Conservation (phyloP, 2,888 invertebrate genomes). For the Machimus rusticus region DNA sequence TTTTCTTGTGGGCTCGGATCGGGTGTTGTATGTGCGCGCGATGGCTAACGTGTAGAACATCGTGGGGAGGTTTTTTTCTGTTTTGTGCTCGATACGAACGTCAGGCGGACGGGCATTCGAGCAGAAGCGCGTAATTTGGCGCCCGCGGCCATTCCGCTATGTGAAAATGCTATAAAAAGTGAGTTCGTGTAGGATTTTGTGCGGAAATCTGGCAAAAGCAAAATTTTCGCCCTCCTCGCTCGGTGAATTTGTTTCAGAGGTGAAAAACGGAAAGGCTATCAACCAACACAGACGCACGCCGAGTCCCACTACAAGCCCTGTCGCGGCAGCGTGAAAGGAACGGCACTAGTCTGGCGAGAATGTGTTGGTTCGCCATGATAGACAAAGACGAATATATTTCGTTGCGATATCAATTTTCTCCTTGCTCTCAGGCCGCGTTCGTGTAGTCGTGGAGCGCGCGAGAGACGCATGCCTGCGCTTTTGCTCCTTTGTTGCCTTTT, state of each 20-base stretch:
- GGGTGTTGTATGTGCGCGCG: conserved; percentile 28
- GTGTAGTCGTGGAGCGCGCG: background rate
- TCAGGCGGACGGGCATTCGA: background rate
- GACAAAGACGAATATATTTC: background rate
- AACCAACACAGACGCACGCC: background rate
- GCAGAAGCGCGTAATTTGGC: background rate
- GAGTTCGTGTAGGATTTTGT: background rate
- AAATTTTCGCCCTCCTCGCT: conserved; percentile 5
- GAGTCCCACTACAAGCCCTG: background rate
- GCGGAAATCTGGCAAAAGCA: conserved; percentile 23
- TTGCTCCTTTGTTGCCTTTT: conserved; percentile 27
- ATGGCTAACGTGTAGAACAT: conserved; percentile 25
- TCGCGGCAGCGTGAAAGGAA: background rate
- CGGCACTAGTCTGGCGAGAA: background rate
- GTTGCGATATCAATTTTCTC: background rate
- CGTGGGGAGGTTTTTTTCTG: background rate
- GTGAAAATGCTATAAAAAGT: background rate
- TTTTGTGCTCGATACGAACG: background rate
- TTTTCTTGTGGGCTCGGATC: conserved; percentile 4
- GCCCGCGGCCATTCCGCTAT: background rate
- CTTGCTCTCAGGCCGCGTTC: background rate
- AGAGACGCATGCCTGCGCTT: background rate
- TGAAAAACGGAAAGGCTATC: background rate
- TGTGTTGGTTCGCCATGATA: background rate
- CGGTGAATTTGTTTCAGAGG: background rate